Evolutionary conservation across 92 coral and sea anemone genomes (phyloP), one percentile per base, ranked within the genome.

Genomic region (Palythoa grandis): DNA sequence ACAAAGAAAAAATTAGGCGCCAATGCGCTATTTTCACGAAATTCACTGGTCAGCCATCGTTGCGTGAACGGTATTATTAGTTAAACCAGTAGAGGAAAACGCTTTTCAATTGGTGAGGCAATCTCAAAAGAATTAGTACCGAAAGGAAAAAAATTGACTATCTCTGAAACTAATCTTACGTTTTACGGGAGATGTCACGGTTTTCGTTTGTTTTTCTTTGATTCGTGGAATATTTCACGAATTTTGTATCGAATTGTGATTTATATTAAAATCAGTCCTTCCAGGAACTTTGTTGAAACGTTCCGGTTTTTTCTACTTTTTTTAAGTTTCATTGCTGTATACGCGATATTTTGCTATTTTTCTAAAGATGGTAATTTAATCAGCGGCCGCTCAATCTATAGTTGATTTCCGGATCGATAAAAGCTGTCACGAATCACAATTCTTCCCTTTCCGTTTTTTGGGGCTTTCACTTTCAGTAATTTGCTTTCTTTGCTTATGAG

Each of bases 351-450:
- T 19, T 9, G 5, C 77, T 7, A 10, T 72, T 72, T 43, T 72
- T n/a, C 37, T 3, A 1, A 40, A 40, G 39, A 52, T 22, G 25
- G 35, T 50, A 52, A 56, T 25, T 54, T 35, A 76, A 52, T 76
- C 67, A 50, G 40, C 15, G 67, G 10, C 63, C 35, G 57, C 69
- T 58, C 50, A 37, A n/a, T 54, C 82, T 15, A 52, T 54, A 24
- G 69, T 29, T 43, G 68, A 58, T 77, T 77, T 77, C 70, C 68
- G 70, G 83, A 78, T 50, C 65, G 72, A 23, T 11, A 53, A 47
- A 63, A 80, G 20, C 14, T 11, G 73, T 61, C 84, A 61, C 57
- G 74, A 79, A 79, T 63, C 54, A 60, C 84, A 23, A 17, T 22
- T 39, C 61, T 60, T 11, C 17, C 50, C 47, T 35, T 78, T 78